A percentile compares a stretch with the other conserved stretches of the same genome.
These are phyloP conservation scores for Tenthredo distinguenda DNA, from an alignment of 2,888 invertebrate species.

Conservation along the genomic window DNA sequence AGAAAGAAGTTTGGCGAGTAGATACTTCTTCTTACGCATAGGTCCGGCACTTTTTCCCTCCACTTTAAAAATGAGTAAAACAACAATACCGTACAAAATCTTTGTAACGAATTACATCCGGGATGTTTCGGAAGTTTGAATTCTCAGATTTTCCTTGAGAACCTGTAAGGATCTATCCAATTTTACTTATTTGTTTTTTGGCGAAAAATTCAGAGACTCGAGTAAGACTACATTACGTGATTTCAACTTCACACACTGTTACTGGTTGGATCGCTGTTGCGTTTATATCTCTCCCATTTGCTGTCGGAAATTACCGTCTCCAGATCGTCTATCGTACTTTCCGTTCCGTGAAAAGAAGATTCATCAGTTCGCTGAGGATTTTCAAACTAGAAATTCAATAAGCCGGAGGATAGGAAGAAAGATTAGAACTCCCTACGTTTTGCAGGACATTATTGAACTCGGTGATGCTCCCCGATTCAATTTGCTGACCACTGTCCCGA, in stretches of 20 bases:
- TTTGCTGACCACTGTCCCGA: constrained; percentile 12
- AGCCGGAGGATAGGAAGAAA: background rate
- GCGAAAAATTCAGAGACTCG: background rate
- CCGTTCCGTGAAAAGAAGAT: constrained; percentile 57
- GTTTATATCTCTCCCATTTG: constrained; percentile 67
- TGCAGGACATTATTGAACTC: constrained; percentile 65
- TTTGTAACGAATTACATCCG: background rate
- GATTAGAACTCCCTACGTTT: constrained; percentile 56
- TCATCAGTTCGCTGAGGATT: constrained; percentile 2
- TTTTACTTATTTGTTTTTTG: background rate
- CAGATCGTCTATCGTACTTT: constrained; percentile 64
- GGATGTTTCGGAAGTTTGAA: background rate
- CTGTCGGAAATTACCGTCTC: constrained; percentile 63
- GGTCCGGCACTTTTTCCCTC: background rate
- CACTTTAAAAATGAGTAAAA: background rate
- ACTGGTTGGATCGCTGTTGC: constrained; percentile 9
- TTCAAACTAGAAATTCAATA: background rate
- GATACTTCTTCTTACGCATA: background rate
- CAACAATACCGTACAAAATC: background rate
- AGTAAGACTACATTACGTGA: background rate
- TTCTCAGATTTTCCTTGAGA: background rate
- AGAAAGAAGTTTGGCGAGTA: background rate
- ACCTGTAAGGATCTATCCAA: constrained; percentile 14
- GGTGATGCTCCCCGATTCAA: constrained; percentile 59
- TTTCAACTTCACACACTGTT: constrained; percentile 38